Evolutionary conservation across 2,797 vertebrate genomes (phyloP), one percentile per base, ranked within the genome.

Genomic region (Rhinatrema bivittatum): DNA sequence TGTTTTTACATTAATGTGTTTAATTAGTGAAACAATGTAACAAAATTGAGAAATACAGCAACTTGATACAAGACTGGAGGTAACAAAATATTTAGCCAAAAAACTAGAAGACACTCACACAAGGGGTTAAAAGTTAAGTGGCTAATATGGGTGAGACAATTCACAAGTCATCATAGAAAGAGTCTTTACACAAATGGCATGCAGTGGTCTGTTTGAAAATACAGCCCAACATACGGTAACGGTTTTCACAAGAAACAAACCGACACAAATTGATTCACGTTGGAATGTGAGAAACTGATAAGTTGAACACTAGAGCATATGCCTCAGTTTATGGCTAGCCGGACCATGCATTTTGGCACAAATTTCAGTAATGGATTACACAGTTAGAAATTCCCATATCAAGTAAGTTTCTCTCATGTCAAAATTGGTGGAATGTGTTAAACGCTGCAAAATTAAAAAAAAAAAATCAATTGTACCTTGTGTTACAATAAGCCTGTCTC

Each of bases 1-100:
- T n/a, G n/a, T n/a, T n/a, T n/a, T n/a, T n/a, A n/a, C n/a, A n/a
- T n/a, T n/a, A n/a, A n/a, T n/a, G n/a, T n/a, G 33, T 22, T 87
- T 87, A 87, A 86, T 87, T 83, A 75, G 62, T 77, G 82, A 83
- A 84, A 82, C 76, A 75, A 54, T 72, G 69, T 86, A 84, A 81
- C 78, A 86, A 86, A n/a, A 86, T 86, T 86, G 77, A 76, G 87
- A 89, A 88, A 78, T 81, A 86, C 79, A 83, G 79, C 83, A 79
- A 87, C 73, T 76, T 64, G 76, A 63, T 86, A 85, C 81, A 84
- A 86, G 83, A 86, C 76, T n/a, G 72, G 81, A 88, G 85, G 80
- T 87, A 86, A 85, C 81, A 88, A 90, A 90, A 84, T 85, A 84
- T 60, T 84, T 82, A 46, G 76, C 81, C 78, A 79, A 86, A 83